Percentiles rank a stretch among this genome's conserved stretches.
phyloP scores from a whole-genome alignment of 2,113 vertebrate species.

The Bucco capensis region DNA sequence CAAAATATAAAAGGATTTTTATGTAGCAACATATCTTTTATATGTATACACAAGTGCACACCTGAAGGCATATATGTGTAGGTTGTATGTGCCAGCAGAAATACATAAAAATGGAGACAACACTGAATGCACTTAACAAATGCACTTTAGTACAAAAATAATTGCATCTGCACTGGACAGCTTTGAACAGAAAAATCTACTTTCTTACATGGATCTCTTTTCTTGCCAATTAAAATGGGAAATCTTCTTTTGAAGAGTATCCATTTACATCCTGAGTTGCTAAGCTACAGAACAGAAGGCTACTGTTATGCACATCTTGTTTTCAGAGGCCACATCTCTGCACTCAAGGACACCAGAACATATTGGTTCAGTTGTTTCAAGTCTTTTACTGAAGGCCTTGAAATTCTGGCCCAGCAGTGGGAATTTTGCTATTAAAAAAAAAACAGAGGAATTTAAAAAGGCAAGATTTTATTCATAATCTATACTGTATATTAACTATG shows the following conservation, averaged over 20 bases:
- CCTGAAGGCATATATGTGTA: neutral
- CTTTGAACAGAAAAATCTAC: neutral
- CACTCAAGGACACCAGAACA: neutral
- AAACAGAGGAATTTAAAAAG: neutral
- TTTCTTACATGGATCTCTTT: neutral
- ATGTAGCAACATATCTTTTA: neutral
- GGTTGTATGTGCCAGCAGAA: neutral
- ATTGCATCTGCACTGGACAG: neutral
- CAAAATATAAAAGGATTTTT: neutral
- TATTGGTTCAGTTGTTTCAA: neutral
- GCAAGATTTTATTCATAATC: neutral
- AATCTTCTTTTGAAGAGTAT: slow-evolving; percentile 18
- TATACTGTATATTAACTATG: neutral
- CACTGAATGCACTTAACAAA: neutral
- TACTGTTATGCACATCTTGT: neutral
- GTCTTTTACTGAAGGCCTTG: neutral
- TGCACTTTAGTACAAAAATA: neutral
- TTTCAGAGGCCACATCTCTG: neutral
- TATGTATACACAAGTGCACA: neutral
- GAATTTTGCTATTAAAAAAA: neutral
- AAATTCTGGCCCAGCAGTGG: neutral
- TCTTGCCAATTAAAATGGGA: slow-evolving; percentile 2
- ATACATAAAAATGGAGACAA: neutral
- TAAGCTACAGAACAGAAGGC: slow-evolving; percentile 8
- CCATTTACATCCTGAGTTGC: neutral